phyloP scores from a whole-genome alignment of 2,888 invertebrate genomes.

The Sericinus montela region DNA sequence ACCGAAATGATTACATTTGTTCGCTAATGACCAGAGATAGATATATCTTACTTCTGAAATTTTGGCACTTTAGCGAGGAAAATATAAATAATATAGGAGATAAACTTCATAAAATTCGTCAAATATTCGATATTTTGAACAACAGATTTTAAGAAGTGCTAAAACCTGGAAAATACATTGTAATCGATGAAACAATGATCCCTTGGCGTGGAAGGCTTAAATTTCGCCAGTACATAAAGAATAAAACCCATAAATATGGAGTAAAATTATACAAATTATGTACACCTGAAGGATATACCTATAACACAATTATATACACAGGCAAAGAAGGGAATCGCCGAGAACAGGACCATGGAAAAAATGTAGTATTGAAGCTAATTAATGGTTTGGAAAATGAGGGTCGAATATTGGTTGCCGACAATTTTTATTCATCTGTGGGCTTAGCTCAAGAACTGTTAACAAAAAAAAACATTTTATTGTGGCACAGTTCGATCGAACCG shows the following conservation, averaged over 20 bases:
- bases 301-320: constrained; percentile 13
- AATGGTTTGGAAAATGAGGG: background rate
- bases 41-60: constrained; percentile 23
- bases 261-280: constrained; percentile 21
- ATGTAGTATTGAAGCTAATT: background rate
- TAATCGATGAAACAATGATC: too few relatives aligned
- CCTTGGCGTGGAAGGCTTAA: constrained; percentile 24
- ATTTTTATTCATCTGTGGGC: background rate
- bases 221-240: constrained; percentile 38
- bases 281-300: constrained; percentile 20
- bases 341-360: constrained; percentile 14
- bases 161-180: constrained; percentile 18
- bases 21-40: constrained; percentile 21
- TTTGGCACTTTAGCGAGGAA: constrained; percentile 22
- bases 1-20: constrained; percentile 22
- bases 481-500: background rate
- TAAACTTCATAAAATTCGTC: background rate
- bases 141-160: background rate
- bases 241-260: constrained; percentile 20
- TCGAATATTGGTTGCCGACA: background rate
- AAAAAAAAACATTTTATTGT: background rate
- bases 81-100: background rate
- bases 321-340: constrained; percentile 8
- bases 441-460: background rate
- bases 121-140: background rate